Percentiles rank a stretch among this genome's conserved stretches.
phyloP scores from a whole-genome alignment of 1,140 invertebrate species.

The Leptopilina clavipes region DNA sequence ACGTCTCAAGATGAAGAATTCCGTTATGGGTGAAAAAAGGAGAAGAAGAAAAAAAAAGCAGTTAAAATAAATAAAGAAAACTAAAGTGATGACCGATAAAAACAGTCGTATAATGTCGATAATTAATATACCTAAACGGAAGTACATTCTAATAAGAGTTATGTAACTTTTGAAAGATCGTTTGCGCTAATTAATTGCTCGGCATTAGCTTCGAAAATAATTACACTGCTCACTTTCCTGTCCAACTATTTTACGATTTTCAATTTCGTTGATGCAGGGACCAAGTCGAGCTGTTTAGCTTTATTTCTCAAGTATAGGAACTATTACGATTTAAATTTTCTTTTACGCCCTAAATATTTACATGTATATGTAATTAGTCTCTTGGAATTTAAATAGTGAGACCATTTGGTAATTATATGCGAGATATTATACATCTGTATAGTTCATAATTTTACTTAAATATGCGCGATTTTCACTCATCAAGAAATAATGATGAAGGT shows the following conservation, averaged over 20 bases:
- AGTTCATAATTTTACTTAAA: too few relatives aligned
- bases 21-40: neutral
- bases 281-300: neutral
- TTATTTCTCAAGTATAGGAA: neutral
- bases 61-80: neutral
- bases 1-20: too few relatives aligned
- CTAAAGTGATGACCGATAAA: neutral
- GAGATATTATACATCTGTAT: too few relatives aligned
- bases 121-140: conserved; percentile 6
- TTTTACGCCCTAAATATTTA: conserved; percentile 7
- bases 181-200: conserved; percentile 50
- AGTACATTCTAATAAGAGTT: conserved; percentile 44
- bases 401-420: neutral
- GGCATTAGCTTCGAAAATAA: conserved; percentile 43
- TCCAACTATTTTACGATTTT: conserved; percentile 45
- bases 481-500: too few relatives aligned
- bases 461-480: too few relatives aligned
- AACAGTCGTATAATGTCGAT: neutral
- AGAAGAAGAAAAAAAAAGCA: neutral
- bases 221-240: conserved; percentile 40
- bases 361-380: neutral
- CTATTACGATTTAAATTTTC: conserved; percentile 12
- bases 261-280: conserved; percentile 44
- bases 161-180: conserved; percentile 40
- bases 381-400: neutral